A percentile compares a stretch with the other conserved stretches of the same genome.
These are phyloP conservation scores for Pterostichus niger DNA, from an alignment of 2,888 invertebrate genomes.

Conservation along the genomic window DNA sequence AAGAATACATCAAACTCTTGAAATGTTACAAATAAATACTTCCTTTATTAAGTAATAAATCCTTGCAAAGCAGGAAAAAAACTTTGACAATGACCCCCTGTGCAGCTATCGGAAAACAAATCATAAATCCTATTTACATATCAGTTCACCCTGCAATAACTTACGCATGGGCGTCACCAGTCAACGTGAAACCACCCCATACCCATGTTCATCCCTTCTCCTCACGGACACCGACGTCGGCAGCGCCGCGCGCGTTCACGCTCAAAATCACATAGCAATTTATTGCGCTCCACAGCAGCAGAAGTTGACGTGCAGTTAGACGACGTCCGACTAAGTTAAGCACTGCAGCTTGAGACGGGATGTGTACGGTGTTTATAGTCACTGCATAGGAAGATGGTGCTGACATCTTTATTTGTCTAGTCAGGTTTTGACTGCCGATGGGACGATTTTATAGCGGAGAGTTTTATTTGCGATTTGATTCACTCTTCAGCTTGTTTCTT, in stretches of 20 bases:
- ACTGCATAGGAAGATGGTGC: constrained; percentile 14
- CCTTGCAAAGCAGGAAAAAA: neutral
- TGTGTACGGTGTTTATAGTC: neutral
- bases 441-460: constrained; percentile 11
- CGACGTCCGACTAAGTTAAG: constrained; percentile 12
- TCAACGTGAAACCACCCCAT: neutral
- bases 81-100: neutral
- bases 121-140: constrained; percentile 46
- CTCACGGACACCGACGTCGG: neutral
- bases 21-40: too few relatives aligned
- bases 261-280: constrained; percentile 55
- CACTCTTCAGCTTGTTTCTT: neutral
- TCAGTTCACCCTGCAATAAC: constrained; percentile 33
- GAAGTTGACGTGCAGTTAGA: constrained; percentile 37
- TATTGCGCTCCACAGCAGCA: constrained; percentile 13
- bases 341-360: constrained; percentile 4
- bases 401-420: constrained; percentile 49
- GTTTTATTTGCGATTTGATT: constrained; percentile 51
- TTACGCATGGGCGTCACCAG: constrained; percentile 27
- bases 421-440: constrained; percentile 20
- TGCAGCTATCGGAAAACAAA: constrained; percentile 15
- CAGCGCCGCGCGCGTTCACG: constrained; percentile 33
- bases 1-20: too few relatives aligned
- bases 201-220: constrained; percentile 5
- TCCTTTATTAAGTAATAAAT: too few relatives aligned